Evolutionary conservation across 2,797 vertebrate species (phyloP).

Genomic region (Enteromius mattozi): DNA sequence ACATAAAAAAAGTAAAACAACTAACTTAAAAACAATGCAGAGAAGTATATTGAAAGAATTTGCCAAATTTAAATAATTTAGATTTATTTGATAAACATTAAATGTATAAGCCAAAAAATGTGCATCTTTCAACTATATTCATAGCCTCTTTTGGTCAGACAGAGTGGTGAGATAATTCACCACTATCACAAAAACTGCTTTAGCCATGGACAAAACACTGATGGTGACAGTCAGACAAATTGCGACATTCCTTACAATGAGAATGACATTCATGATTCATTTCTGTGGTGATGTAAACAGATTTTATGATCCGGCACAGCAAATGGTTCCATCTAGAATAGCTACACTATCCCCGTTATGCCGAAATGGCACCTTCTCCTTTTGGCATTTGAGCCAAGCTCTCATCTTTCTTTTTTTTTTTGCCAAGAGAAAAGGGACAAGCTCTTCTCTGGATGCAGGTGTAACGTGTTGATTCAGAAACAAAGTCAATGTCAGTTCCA

Average conservation of each 20-base stretch:
- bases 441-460: slow-evolving; percentile 60
- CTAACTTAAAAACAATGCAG: neutral
- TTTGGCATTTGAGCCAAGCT: slow-evolving; percentile 53
- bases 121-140: neutral
- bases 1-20: neutral
- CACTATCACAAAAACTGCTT: slow-evolving; percentile 44
- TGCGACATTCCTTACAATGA: slow-evolving; percentile 64
- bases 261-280: slow-evolving; percentile 69
- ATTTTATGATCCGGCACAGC: slow-evolving; percentile 46
- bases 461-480: slow-evolving; percentile 48
- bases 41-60: neutral
- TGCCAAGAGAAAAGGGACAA: slow-evolving; percentile 80
- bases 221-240: slow-evolving; percentile 61
- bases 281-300: slow-evolving; percentile 59
- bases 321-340: slow-evolving; percentile 56
- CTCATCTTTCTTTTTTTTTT: slow-evolving; percentile 56
- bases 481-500: slow-evolving; percentile 14
- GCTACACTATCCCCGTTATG: slow-evolving; percentile 73
- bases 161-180: slow-evolving; percentile 10
- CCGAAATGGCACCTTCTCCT: slow-evolving; percentile 67
- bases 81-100: neutral
- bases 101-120: neutral
- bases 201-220: slow-evolving; percentile 42
- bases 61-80: neutral
- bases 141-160: slow-evolving; percentile 17